Base-by-base conservation (phyloP, 1,140 invertebrate species). In the Trachymyrmex cornetzi region DNA sequence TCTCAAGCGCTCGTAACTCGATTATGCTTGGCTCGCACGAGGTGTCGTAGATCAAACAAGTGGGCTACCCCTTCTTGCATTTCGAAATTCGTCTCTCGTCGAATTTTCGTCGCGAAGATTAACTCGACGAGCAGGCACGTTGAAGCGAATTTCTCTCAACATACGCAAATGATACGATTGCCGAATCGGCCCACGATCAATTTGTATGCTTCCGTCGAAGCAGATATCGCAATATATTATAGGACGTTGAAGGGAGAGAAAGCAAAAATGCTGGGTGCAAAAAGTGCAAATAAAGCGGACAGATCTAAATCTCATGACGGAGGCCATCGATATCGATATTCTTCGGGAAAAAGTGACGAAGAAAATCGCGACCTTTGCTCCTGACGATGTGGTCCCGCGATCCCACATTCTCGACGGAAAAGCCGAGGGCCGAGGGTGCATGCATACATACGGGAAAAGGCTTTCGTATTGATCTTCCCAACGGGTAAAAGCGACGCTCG, bases 401-500 rank as follows among this genome's bases (percentile, higher is more conserved):
- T 34, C 50, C 44, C 66, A 11, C 34, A 64, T 66, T 87, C 4
- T 6, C 53, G 34, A 44, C 16, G 34, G n/a, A 82, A 82, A 74
- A 24, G n/a, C n/a, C 34, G 55, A 59, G 38, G 84, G 85, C 87
- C 5, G 5, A 34, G 30, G 2, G 30, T 5, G 30, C 30, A 34
- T 5, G 30, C 30, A 34, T 34, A 86, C 86, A 87, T 80, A 88
- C 80, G 85, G 71, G 90, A 92, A 92, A 94, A 92, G 92, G 89
- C 89, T 93, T 94, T 93, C 90, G 92, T 94, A 94, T 94, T 94
- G 93, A 94, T 94, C 92, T 93, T 81, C 64, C 72, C 86, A 87
- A 90, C 88, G 91, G 87, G 66, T 69, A 50, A 53, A 85, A 90
- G 75, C 63, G 85, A 89, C 84, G 86, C 86, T 88, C 61, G 22